Evolutionary conservation across 2,797 vertebrate species (phyloP).

Genomic region (Platalea minor): DNA sequence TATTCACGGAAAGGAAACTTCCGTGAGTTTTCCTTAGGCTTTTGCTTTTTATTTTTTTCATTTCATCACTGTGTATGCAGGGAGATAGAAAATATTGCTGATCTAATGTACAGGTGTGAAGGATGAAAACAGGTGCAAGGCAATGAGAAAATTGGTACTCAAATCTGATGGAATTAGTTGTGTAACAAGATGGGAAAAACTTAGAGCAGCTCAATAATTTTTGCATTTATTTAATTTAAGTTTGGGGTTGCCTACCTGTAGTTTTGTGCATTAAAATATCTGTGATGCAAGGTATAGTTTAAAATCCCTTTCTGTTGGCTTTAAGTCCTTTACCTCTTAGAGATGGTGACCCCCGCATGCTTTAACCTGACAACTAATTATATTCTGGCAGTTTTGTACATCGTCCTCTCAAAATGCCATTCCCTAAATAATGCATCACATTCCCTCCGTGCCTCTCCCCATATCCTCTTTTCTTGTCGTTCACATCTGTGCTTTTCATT

Average conservation of each 20-base stretch:
- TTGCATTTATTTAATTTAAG: not conserved
- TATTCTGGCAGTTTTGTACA: not conserved
- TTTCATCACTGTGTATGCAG: not conserved
- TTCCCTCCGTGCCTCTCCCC: not conserved
- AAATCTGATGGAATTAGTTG: not conserved
- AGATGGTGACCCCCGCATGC: not conserved
- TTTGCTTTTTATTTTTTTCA: not conserved
- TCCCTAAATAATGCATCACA: not conserved
- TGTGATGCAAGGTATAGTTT: not conserved
- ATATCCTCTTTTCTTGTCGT: not conserved
- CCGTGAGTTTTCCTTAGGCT: not conserved
- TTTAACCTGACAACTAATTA: not conserved
- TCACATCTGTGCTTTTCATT: not conserved
- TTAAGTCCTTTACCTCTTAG: not conserved
- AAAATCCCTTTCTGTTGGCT: not conserved
- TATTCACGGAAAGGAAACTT: not conserved
- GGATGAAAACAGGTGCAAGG: not conserved
- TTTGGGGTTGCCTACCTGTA: not conserved
- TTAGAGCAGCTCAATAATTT: not conserved
- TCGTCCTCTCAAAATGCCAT: not conserved
- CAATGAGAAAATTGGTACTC: not conserved
- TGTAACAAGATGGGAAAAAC: not conserved
- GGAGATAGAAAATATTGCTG: not conserved
- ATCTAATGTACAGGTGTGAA: not conserved
- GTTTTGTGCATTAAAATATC: not conserved